Conservation (phyloP, 2,888 invertebrate genomes). For the Sicus ferrugineus region DNA sequence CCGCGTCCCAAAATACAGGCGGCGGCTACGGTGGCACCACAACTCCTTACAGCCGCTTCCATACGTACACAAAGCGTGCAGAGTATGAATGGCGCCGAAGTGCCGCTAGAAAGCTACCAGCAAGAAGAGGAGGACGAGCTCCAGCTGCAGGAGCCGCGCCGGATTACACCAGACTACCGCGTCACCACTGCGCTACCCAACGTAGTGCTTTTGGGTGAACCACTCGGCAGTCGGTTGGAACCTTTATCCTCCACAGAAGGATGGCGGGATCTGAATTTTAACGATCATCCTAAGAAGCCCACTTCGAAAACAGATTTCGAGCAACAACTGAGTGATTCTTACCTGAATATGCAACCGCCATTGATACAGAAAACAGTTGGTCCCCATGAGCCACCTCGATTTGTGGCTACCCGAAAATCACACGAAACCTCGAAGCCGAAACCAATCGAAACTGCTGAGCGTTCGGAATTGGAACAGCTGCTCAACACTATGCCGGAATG, state of each 20-base stretch:
- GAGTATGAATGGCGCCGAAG: conserved; percentile 50
- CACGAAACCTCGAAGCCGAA: conserved; percentile 25
- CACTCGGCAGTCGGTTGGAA: neutral
- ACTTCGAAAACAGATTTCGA: conserved; percentile 39
- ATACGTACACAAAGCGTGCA: conserved; percentile 51
- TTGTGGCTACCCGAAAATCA: conserved; percentile 41
- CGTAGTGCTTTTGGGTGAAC: neutral
- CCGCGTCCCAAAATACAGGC: conserved; percentile 29
- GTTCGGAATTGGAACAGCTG: conserved; percentile 65
- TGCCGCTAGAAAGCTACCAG: conserved; percentile 8
- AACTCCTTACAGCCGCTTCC: conserved; percentile 53
- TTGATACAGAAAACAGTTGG: conserved; percentile 51
- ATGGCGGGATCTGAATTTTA: conserved; percentile 50
- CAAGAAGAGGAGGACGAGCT: conserved; percentile 25
- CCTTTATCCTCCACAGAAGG: conserved; percentile 52
- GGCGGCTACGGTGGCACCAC: conserved; percentile 40
- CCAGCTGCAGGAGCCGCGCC: conserved; percentile 29
- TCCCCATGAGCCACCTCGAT: conserved; percentile 39
- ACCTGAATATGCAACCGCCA: conserved; percentile 52
- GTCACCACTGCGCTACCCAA: neutral
- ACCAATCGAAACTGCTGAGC: conserved; percentile 62
- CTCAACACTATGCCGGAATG: conserved; percentile 64
- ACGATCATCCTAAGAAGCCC: conserved; percentile 46
- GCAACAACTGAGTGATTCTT: conserved; percentile 50
- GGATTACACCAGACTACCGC: conserved; percentile 40